These are phyloP conservation scores for Vireo altiloquus DNA, from an alignment of 2,113 vertebrate genomes.

Conservation along the genomic window DNA sequence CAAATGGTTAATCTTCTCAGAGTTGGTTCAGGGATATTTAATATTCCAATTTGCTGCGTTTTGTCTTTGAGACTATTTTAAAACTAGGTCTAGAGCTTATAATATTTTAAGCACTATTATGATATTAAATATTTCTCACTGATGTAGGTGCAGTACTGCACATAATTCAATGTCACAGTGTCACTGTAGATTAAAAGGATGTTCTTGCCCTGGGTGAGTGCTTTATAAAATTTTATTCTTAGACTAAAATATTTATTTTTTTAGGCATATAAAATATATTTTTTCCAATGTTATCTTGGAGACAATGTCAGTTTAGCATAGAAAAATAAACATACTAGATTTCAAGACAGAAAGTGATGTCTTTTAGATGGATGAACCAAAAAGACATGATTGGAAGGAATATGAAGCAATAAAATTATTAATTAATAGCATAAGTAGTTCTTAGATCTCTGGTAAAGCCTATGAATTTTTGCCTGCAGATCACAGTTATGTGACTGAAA, in stretches of 20 bases:
- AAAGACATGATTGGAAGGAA: neutral
- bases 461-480: neutral
- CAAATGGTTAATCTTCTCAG: constrained; percentile 14
- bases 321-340: neutral
- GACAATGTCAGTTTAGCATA: neutral
- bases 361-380: neutral
- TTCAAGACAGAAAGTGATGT: neutral
- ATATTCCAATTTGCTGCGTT: constrained; percentile 49
- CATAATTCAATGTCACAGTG: constrained; percentile 64
- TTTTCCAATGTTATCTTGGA: neutral
- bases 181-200: constrained; percentile 62
- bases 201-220: neutral
- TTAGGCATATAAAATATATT: neutral
- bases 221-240: constrained; percentile 24
- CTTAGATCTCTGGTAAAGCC: neutral
- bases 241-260: neutral
- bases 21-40: constrained; percentile 7
- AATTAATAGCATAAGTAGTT: neutral
- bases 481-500: neutral
- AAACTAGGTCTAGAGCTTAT: constrained; percentile 46
- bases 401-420: neutral
- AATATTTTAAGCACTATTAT: constrained; percentile 65
- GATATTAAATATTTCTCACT: constrained; percentile 65
- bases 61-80: constrained; percentile 51
- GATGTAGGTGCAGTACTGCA: constrained; percentile 31